Evolutionary conservation across 2,888 invertebrate species (phyloP).

Genomic region (Macrosiphum euphorbiae): DNA sequence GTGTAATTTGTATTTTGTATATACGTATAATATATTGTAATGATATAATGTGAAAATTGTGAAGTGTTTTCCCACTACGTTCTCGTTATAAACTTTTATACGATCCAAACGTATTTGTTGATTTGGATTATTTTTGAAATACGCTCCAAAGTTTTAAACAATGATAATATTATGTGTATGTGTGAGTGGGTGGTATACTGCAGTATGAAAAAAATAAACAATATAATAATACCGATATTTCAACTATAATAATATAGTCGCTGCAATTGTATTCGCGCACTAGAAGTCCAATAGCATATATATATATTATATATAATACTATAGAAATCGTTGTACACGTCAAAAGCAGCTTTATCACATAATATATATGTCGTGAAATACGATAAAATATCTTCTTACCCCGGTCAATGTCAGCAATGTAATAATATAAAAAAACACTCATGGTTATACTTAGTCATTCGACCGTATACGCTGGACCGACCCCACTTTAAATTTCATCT

Average conservation of each 20-base stretch:
- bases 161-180: not conserved
- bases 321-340: not conserved
- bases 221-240: not conserved
- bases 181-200: not conserved
- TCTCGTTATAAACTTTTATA: not conserved
- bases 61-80: not conserved
- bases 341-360: not conserved
- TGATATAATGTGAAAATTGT: not conserved
- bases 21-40: not conserved
- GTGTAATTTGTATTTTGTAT: not conserved
- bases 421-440: conserved; percentile 4
- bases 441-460: not conserved
- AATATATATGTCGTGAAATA: not conserved
- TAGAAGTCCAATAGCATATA: not conserved
- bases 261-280: not conserved
- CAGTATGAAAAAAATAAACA: not conserved
- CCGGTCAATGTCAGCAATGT: not conserved
- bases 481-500: not conserved
- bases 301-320: not conserved
- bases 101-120: not conserved
- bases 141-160: not conserved
- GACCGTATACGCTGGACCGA: not conserved
- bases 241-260: not conserved
- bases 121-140: not conserved
- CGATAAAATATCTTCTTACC: not conserved